A percentile compares a stretch with the other conserved stretches of the same genome.
Evolutionary conservation across 2,888 invertebrate genomes (phyloP).

Genomic region (Heliconius erato): DNA sequence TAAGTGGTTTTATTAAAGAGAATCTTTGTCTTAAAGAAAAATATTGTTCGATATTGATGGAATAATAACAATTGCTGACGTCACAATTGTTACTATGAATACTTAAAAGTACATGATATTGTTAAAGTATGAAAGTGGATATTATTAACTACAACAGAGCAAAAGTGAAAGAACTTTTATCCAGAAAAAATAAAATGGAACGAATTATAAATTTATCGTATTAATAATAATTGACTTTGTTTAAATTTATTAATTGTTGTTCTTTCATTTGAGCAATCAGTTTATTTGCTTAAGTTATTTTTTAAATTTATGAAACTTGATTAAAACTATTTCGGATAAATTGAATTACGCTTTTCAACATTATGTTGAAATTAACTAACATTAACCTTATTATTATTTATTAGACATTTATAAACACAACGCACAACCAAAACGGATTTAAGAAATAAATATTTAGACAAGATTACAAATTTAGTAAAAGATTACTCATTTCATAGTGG

Average conservation of each 20-base stretch:
- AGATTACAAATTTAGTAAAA: background rate
- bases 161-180: conserved; percentile 10
- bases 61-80: background rate
- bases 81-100: background rate
- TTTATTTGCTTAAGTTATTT: background rate
- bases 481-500: background rate
- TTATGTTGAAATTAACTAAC: background rate
- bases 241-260: conserved; percentile 2
- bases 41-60: background rate
- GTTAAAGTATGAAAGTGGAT: background rate
- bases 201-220: background rate
- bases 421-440: background rate
- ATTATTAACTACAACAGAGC: background rate
- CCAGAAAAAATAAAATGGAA: background rate
- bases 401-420: background rate
- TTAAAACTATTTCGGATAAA: background rate
- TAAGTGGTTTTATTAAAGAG: too few relatives aligned
- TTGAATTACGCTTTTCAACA: background rate
- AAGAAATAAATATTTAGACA: background rate
- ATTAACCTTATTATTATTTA: background rate
- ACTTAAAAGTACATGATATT: background rate
- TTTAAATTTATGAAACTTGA: background rate
- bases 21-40: background rate
- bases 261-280: conserved; percentile 5
- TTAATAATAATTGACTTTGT: background rate